Conservation (phyloP, 2,113 vertebrate species). For the Trematomus loennbergii region DNA sequence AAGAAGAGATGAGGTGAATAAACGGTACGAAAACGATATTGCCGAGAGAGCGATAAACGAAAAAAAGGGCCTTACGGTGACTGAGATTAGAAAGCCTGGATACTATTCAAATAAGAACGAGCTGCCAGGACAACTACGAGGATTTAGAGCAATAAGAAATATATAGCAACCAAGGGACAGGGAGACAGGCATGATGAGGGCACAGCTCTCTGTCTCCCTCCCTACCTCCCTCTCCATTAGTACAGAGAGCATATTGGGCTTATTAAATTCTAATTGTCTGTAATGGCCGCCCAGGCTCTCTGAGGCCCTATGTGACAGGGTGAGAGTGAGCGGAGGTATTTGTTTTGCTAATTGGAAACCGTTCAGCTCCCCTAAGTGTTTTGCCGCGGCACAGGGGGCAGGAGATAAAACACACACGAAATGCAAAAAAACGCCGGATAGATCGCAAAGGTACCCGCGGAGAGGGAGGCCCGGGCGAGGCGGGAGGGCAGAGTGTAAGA, state of each 20-base stretch:
- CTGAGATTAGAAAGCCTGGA: conserved; percentile 57
- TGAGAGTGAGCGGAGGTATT: conserved; percentile 74
- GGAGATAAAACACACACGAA: conserved; percentile 41
- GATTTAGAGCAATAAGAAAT: conserved; percentile 66
- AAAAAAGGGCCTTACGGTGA: background rate
- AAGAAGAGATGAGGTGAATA: conserved; percentile 35
- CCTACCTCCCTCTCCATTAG: conserved; percentile 69
- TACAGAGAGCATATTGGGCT: conserved; percentile 79
- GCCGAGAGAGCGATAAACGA: conserved; percentile 9
- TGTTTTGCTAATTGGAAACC: conserved; percentile 83
- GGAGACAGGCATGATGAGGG: conserved; percentile 34
- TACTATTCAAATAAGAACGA: conserved; percentile 66
- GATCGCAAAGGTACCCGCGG: conserved; percentile 44
- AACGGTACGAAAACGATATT: conserved; percentile 55
- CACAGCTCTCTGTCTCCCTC: conserved; percentile 21
- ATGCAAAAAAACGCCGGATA: conserved; percentile 40
- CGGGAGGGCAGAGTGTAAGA: conserved; percentile 55
- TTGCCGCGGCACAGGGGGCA: conserved; percentile 54
- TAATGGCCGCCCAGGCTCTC: conserved; percentile 76
- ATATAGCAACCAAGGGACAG: conserved; percentile 49
- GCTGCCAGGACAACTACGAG: conserved; percentile 60
- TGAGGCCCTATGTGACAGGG: conserved; percentile 69
- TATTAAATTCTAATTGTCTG: conserved; percentile 83
- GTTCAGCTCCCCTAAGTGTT: conserved; percentile 77
- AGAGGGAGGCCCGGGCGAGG: conserved; percentile 8